Conservation (phyloP, 2,113 vertebrate species). For the Bujurquina vittata region DNA sequence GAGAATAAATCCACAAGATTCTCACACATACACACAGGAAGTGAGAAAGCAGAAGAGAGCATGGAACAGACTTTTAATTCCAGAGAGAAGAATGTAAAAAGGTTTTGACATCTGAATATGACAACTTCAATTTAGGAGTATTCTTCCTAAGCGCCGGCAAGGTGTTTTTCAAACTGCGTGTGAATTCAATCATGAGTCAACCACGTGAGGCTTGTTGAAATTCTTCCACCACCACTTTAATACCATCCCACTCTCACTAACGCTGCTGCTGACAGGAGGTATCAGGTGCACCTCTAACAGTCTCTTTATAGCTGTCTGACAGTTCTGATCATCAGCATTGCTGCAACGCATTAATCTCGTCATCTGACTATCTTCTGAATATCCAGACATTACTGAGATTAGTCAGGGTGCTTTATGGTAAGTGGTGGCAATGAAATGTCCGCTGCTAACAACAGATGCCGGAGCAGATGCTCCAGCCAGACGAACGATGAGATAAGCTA, state of each 20-base stretch:
- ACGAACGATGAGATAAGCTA: conserved; percentile 22
- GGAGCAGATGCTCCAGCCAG: conserved; percentile 57
- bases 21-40: conserved; percentile 39
- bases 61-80: conserved; percentile 36
- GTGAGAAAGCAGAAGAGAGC: neutral
- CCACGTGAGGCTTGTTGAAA: conserved; percentile 26
- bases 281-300: conserved; percentile 32
- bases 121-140: conserved; percentile 22
- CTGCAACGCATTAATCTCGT: conserved; percentile 42
- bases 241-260: conserved; percentile 8
- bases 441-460: conserved; percentile 59
- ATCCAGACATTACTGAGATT: conserved; percentile 54
- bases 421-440: conserved; percentile 26
- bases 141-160: conserved; percentile 22
- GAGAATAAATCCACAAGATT: conserved; percentile 66
- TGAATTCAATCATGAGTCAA: conserved; percentile 47
- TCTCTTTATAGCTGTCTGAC: conserved; percentile 18
- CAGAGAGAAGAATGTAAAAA: conserved; percentile 31
- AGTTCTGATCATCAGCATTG: conserved; percentile 24
- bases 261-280: neutral
- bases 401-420: conserved; percentile 47
- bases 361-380: conserved; percentile 43
- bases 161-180: conserved; percentile 35
- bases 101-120: conserved; percentile 36
- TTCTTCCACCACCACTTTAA: conserved; percentile 3